Conservation (phyloP, 1,140 invertebrate genomes). For the Octopus bimaculoides region DNA sequence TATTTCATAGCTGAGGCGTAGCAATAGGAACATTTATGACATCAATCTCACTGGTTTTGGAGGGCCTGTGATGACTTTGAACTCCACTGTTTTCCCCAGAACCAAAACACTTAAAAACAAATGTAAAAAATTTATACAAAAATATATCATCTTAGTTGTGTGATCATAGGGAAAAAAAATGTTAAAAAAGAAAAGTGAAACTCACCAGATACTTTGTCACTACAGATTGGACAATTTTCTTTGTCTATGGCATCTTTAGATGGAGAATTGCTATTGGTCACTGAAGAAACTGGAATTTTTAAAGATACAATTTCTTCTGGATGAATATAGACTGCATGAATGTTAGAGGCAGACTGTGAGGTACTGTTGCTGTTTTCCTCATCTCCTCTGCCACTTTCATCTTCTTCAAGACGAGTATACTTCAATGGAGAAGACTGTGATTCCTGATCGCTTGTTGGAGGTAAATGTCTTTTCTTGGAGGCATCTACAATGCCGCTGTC, state of each 20-base stretch:
- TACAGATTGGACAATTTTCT: slow-evolving; percentile 7
- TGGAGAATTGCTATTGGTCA: too few relatives aligned
- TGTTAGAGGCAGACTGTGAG: background rate
- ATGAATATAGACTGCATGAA: slow-evolving; percentile 1
- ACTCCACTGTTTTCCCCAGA: too few relatives aligned
- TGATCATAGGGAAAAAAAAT: background rate
- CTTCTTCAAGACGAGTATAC: background rate
- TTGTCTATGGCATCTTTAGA: too few relatives aligned
- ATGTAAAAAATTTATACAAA: too few relatives aligned
- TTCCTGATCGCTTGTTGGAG: background rate
- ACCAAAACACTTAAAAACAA: too few relatives aligned
- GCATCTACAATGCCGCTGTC: background rate
- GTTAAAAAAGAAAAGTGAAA: background rate
- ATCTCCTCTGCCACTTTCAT: background rate
- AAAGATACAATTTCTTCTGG: slow-evolving; percentile 1
- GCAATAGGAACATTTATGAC: too few relatives aligned
- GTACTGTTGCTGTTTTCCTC: background rate
- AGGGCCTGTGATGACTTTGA: too few relatives aligned
- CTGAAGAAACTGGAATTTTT: background rate
- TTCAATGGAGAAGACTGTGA: background rate
- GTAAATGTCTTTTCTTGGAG: background rate
- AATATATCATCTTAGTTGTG: background rate
- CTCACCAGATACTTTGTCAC: slow-evolving; percentile 7
- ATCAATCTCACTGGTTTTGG: too few relatives aligned
- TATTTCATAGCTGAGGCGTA: too few relatives aligned